Conservation (phyloP, 2,888 invertebrate genomes). For the Heliconius cydno region DNA sequence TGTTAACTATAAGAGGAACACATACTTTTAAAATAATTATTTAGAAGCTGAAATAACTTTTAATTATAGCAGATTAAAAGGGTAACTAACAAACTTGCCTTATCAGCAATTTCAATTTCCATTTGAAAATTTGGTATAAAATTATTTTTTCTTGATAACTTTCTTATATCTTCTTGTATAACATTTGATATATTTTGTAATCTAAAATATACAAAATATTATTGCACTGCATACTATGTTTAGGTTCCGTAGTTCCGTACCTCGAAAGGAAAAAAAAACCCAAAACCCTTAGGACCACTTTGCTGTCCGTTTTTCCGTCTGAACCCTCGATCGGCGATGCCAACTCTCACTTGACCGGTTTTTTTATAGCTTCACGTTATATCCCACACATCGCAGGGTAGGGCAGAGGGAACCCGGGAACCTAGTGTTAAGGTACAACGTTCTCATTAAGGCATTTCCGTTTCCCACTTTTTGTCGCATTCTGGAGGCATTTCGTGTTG, state of each 20-base stretch:
- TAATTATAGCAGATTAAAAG: not conserved
- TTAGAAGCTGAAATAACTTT: not conserved
- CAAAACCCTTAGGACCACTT: too few species aligned
- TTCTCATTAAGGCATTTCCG: too few species aligned
- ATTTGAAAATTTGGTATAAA: conserved; percentile 51
- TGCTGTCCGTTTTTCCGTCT: too few species aligned
- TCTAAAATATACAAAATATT: conserved; percentile 52
- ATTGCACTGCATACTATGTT: not conserved
- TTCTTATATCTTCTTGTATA: conserved; percentile 59
- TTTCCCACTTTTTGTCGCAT: too few species aligned
- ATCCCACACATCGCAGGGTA: not conserved
- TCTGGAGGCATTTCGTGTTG: too few species aligned
- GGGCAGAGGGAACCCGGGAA: not conserved
- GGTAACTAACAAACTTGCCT: conserved; percentile 52
- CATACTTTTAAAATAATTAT: conserved; percentile 6
- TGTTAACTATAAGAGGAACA: conserved; percentile 57
- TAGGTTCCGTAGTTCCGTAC: too few species aligned
- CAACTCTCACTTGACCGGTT: too few species aligned
- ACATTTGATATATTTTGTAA: conserved; percentile 58
- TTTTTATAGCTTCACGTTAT: not conserved
- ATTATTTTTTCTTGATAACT: conserved; percentile 50
- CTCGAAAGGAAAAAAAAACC: too few species aligned
- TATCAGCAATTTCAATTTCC: conserved; percentile 59
- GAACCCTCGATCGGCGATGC: too few species aligned
- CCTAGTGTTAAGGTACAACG: too few species aligned